Percentiles rank a stretch among this genome's conserved stretches.
These are phyloP conservation scores for Tachysurus vachellii DNA, from an alignment of 2,113 vertebrate species.

Conservation along the genomic window DNA sequence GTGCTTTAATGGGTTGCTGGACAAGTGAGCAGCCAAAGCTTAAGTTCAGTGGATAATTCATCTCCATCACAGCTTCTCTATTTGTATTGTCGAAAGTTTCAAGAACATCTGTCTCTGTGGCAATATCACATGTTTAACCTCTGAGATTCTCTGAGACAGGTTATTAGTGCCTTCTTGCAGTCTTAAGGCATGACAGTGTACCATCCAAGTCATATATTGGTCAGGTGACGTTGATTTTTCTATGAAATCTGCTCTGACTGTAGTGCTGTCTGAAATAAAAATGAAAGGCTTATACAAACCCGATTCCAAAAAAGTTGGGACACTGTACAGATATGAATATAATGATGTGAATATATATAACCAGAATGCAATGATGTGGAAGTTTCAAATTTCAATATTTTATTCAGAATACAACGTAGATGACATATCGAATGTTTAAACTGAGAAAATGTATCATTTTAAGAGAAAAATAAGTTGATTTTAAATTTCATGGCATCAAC, in stretches of 20 bases:
- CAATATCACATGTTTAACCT: neutral
- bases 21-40: slow-evolving; percentile 16
- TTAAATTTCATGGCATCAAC: too few relatives aligned
- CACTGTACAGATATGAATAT: too few relatives aligned
- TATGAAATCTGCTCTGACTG: neutral
- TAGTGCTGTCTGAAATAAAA: neutral
- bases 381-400: too few relatives aligned
- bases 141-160: neutral
- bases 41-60: slow-evolving; percentile 17
- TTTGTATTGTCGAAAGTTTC: neutral
- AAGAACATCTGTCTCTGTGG: slow-evolving; percentile 3
- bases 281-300: neutral
- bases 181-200: neutral
- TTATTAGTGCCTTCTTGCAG: neutral
- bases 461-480: too few relatives aligned
- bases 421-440: too few relatives aligned
- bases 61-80: neutral
- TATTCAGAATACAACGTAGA: too few relatives aligned
- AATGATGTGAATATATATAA: too few relatives aligned
- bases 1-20: slow-evolving; percentile 16
- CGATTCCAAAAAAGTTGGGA: neutral
- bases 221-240: neutral
- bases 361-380: too few relatives aligned
- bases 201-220: neutral
- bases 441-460: too few relatives aligned